Conservation (phyloP, 2,797 vertebrate genomes). For the Mormyrops boulengeri region DNA sequence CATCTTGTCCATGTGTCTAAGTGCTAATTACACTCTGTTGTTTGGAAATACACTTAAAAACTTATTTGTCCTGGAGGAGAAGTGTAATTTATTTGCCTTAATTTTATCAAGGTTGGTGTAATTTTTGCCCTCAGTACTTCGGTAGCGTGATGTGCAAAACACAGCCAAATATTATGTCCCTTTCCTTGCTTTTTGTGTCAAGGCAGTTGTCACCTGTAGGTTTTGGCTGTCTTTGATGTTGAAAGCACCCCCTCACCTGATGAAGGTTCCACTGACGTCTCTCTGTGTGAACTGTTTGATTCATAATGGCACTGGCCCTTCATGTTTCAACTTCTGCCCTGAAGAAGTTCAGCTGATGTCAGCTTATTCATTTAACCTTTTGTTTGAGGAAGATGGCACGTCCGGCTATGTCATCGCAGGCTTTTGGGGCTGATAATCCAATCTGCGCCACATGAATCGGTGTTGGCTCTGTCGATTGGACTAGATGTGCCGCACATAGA, state of each 20-base stretch:
- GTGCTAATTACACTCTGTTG: neutral
- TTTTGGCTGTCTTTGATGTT: neutral
- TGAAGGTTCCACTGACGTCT: neutral
- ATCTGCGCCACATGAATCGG: neutral
- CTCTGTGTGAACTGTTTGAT: neutral
- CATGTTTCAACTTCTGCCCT: neutral
- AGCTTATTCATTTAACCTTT: constrained; percentile 5
- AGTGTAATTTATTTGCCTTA: neutral
- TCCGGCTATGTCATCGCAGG: neutral
- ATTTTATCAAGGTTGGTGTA: neutral
- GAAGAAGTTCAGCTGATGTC: neutral
- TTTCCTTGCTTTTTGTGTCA: neutral
- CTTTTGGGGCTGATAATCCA: neutral
- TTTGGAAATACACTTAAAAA: neutral
- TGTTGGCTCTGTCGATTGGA: neutral
- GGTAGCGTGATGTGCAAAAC: neutral
- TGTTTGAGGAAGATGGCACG: neutral
- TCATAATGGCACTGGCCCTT: neutral
- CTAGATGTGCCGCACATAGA: neutral
- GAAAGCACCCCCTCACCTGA: neutral
- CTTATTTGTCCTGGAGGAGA: neutral
- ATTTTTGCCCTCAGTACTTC: neutral
- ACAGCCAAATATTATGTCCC: neutral
- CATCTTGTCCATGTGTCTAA: neutral
- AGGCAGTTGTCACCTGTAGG: neutral